A percentile compares a stretch with the other conserved stretches of the same genome.
phyloP scores from a whole-genome alignment of 37 sponge, comb jelly and placozoan species.

The Chondrilla cf. caribensis region DNA sequence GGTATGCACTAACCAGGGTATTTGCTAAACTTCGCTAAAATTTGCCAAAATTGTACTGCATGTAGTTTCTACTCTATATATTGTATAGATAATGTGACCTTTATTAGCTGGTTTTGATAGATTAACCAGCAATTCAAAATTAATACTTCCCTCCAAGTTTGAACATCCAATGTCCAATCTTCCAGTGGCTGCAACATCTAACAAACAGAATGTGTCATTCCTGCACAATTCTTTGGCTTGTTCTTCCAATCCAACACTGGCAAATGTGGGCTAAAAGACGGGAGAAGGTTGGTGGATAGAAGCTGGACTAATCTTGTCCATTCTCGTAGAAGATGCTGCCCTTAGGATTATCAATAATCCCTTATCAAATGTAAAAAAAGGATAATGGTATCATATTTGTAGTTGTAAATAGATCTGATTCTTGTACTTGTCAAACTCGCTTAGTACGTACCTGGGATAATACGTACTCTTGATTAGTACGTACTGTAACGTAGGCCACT shows the following conservation, averaged over 20 bases:
- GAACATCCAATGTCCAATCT: conserved; percentile 11
- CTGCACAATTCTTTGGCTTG: background rate
- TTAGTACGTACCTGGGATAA: too few relatives aligned
- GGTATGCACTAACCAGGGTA: too few relatives aligned
- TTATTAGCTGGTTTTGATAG: background rate
- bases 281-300: conserved; percentile 11
- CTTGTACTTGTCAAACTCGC: too few relatives aligned
- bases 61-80: too few relatives aligned
- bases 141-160: background rate
- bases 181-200: conserved; percentile 19
- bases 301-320: background rate
- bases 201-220: conserved; percentile 1
- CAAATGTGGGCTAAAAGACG: background rate
- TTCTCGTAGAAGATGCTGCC: conserved; percentile 2
- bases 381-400: too few relatives aligned
- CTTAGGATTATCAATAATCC: background rate
- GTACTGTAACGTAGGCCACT: too few relatives aligned
- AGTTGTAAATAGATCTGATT: too few relatives aligned
- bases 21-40: too few relatives aligned
- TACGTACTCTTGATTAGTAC: too few relatives aligned
- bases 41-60: too few relatives aligned
- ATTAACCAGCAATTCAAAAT: background rate
- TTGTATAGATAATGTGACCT: too few relatives aligned
- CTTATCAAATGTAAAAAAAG: too few relatives aligned
- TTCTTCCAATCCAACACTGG: background rate